Evolutionary conservation across 2,113 vertebrate species (phyloP).

Genomic region (Neolamprologus falcicula): DNA sequence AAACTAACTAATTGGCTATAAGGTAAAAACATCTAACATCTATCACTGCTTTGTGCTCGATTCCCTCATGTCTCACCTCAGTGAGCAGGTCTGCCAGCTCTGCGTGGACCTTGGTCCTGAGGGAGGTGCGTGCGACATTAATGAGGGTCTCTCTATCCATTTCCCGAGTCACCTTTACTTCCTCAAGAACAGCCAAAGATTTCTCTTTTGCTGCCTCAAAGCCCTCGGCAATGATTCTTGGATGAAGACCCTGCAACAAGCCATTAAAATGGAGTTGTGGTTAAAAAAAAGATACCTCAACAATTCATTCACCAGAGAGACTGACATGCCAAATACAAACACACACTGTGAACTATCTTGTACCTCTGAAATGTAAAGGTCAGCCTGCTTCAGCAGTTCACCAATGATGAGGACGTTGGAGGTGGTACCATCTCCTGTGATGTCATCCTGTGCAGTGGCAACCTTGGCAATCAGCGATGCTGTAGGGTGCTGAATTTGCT

Average conservation of each 20-base stretch:
- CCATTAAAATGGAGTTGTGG: background rate
- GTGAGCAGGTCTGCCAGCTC: slow-evolving; percentile 93
- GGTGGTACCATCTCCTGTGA: slow-evolving; percentile 96
- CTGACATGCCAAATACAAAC: background rate
- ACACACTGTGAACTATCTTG: background rate
- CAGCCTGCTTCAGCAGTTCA: slow-evolving; percentile 93
- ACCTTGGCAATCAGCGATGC: slow-evolving; percentile 97
- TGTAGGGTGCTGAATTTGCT: slow-evolving; percentile 99
- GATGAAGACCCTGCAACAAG: slow-evolving; percentile 83
- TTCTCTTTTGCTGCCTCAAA: slow-evolving; percentile 94
- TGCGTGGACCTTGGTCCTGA: slow-evolving; percentile 89
- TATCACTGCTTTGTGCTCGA: background rate
- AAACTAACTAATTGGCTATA: background rate
- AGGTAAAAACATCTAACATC: background rate
- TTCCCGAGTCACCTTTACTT: slow-evolving; percentile 84
- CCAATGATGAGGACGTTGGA: slow-evolving; percentile 97
- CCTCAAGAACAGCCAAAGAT: slow-evolving; percentile 86
- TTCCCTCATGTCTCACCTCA: slow-evolving; percentile 70
- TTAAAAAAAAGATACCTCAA: background rate
- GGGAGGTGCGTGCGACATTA: slow-evolving; percentile 88
- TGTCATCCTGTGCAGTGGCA: slow-evolving; percentile 96
- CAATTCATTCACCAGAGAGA: background rate
- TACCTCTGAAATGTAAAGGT: slow-evolving; percentile 95
- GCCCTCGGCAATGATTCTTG: slow-evolving; percentile 91
- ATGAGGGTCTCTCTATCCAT: slow-evolving; percentile 93